Base-by-base conservation (phyloP, 2,113 vertebrate genomes). In the Heterochromis multidens region DNA sequence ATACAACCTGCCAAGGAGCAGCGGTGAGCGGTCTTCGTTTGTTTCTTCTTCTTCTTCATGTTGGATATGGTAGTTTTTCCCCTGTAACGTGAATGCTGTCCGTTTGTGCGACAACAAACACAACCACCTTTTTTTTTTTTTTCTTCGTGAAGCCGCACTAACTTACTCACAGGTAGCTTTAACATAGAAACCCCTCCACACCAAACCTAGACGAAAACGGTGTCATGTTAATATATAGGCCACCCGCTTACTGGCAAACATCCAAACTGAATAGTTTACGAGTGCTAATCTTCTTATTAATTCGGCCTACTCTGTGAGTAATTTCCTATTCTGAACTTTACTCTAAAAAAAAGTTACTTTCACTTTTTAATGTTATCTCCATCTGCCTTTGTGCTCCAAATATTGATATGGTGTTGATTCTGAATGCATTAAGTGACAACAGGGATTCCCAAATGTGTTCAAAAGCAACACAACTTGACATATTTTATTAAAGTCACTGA, bases 1-100 rank as follows among this genome's bases (percentile, higher is more conserved):
- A 19, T 88, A 0, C 85, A 83, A 8, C 88, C 94, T 46, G 1
- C 2, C n/a, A 43, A 17, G 19, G 86, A 91, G 35, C 83, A 84
- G 63, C 84, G 92, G 94, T 93, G 63, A 67, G 89, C 5, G 49
- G 13, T 25, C 2, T 19, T 8, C 6, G 3, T 13, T 31, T 31
- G 33, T 5, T 40, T 35, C 4, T 77, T n/a, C n/a, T 74, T 27
- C 9, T 31, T 82, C 0, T 23, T 43, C 12, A 7, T 12, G 25
- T 46, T 58, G 12, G 12, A 1, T 40, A 6, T 4, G 2, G 10
- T 23, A 11, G 2, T 40, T 25, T 63, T 37, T 23, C 11, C 21
- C 35, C 23, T 40, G 13, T 40, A 72, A 25, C 40, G 40, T 49
- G 25, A 29, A 12, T 21, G 9, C 16, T 72, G 23, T 49, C 25